Conservation (phyloP, 2,797 vertebrate genomes). For the Microcaecilia unicolor region DNA sequence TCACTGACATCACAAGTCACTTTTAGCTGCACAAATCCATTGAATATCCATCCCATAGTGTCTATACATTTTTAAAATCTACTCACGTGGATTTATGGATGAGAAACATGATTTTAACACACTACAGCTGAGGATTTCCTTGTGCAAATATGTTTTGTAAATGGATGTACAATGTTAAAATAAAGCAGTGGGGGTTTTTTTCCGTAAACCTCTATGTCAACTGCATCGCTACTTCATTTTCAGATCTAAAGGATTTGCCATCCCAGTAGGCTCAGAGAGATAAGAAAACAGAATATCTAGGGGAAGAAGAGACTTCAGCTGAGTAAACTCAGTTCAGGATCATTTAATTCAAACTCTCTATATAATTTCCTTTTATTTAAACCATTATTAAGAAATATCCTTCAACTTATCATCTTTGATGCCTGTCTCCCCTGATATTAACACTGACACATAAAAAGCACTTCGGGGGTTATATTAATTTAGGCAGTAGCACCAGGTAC, state of each 20-base stretch:
- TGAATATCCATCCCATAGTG: no score
- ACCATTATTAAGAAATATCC: conserved; percentile 72
- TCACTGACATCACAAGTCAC: no score
- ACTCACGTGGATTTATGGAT: no score
- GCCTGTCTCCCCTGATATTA: conserved; percentile 64
- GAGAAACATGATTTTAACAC: no score
- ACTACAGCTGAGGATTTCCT: no score
- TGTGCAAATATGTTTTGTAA: no score
- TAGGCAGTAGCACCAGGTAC: conserved; percentile 62
- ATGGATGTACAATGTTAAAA: neutral
- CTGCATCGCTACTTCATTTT: conserved; percentile 8
- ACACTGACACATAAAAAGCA: conserved; percentile 54
- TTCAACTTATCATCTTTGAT: conserved; percentile 40
- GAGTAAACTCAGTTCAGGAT: conserved; percentile 34
- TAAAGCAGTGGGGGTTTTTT: no score
- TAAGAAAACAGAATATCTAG: conserved; percentile 7
- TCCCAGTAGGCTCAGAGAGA: neutral
- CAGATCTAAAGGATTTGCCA: conserved; percentile 5
- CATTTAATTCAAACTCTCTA: conserved; percentile 47
- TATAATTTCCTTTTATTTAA: conserved; percentile 79
- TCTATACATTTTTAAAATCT: no score
- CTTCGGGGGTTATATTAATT: conserved; percentile 75
- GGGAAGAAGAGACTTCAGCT: conserved; percentile 20
- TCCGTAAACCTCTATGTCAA: neutral
- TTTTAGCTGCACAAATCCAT: no score